Conservation (phyloP, 1,140 invertebrate genomes). For the Trichonephila clavipes region DNA sequence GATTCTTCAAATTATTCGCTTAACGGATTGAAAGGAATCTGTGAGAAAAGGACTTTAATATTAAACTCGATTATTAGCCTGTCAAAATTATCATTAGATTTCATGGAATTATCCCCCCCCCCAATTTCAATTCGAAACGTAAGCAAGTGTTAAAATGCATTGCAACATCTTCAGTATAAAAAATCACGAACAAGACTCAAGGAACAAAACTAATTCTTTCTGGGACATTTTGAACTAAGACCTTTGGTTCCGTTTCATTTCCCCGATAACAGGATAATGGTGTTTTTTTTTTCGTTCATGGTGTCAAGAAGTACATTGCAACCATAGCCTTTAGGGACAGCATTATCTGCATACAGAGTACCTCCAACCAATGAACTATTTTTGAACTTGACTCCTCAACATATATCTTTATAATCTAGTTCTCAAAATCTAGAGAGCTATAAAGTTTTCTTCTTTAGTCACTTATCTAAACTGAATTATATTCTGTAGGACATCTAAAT, state of each 20-base stretch:
- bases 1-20: no score
- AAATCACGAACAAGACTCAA: no score
- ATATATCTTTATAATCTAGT: neutral
- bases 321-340: neutral
- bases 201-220: no score
- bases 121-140: no score
- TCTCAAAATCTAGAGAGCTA: neutral
- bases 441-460: neutral
- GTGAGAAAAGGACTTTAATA: no score
- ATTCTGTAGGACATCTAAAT: neutral
- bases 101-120: no score
- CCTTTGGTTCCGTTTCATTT: conserved; percentile 13
- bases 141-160: no score
- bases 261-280: neutral
- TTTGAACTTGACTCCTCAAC: neutral
- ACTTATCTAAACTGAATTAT: neutral
- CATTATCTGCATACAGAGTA: neutral
- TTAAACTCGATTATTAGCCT: no score
- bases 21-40: no score
- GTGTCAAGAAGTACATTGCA: neutral
- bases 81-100: no score
- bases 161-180: no score
- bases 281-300: neutral
- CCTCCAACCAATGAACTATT: neutral
- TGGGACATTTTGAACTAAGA: neutral